A percentile compares a stretch with the other conserved stretches of the same genome.
Evolutionary conservation across 2,888 invertebrate species (phyloP).

Genomic region (Athripsodes cinereus): DNA sequence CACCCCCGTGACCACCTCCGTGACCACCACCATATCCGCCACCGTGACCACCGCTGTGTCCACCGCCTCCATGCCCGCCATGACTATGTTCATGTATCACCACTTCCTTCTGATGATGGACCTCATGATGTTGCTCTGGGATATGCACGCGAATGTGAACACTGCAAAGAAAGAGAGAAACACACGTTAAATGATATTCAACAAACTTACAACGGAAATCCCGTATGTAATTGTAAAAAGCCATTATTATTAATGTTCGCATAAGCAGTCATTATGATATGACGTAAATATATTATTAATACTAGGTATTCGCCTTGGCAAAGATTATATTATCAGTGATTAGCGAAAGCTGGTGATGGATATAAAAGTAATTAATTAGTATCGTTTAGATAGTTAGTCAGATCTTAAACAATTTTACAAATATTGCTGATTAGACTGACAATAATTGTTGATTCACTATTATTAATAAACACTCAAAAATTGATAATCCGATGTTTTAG

Average conservation of each 20-base stretch:
- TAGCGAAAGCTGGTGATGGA: too few species aligned
- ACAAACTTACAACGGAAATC: too few species aligned
- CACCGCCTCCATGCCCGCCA: slow-evolving; percentile 33
- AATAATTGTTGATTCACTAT: too few species aligned
- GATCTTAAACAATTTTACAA: too few species aligned
- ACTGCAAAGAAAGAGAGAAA: slow-evolving; percentile 37
- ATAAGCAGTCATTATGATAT: neutral
- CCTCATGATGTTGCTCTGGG: slow-evolving; percentile 45
- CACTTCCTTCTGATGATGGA: slow-evolving; percentile 41
- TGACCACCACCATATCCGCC: slow-evolving; percentile 31
- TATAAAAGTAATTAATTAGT: too few species aligned
- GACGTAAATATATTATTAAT: too few species aligned
- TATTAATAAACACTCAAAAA: too few species aligned
- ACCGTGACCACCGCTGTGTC: slow-evolving; percentile 29
- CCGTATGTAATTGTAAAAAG: neutral
- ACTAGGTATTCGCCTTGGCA: neutral
- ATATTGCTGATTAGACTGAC: too few species aligned
- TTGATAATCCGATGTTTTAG: too few species aligned
- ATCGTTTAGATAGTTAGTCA: too few species aligned
- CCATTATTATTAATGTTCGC: neutral
- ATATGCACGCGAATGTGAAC: slow-evolving; percentile 53
- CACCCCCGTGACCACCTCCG: slow-evolving; percentile 30
- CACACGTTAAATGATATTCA: too few species aligned
- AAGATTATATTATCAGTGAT: too few species aligned
- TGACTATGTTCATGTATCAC: slow-evolving; percentile 39